Evolutionary conservation across 2,797 vertebrate genomes (phyloP).

Genomic region (Cuculus canorus): DNA sequence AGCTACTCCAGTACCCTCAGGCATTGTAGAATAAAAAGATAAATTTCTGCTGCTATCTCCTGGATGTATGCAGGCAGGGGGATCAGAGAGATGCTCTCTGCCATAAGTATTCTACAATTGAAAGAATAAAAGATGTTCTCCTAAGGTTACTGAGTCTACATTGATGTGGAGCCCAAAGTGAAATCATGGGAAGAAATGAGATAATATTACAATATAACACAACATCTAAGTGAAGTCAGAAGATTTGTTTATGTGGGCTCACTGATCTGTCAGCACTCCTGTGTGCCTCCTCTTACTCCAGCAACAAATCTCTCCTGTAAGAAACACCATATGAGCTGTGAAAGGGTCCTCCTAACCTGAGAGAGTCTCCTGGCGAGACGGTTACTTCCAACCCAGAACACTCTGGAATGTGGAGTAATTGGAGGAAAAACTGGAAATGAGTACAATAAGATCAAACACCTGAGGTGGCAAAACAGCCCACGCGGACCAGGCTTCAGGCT

Average conservation of each 20-base stretch:
- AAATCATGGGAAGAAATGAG: neutral
- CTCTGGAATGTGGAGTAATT: neutral
- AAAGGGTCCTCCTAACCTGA: neutral
- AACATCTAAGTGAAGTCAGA: neutral
- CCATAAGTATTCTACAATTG: neutral
- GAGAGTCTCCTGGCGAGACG: neutral
- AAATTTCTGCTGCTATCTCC: neutral
- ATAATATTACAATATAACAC: neutral
- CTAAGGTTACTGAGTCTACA: neutral
- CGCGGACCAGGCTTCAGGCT: neutral
- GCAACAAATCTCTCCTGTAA: no score
- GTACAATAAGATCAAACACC: neutral
- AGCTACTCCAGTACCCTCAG: constrained; percentile 26
- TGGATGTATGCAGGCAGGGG: neutral
- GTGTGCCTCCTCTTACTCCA: neutral
- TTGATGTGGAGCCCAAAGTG: neutral
- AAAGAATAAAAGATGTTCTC: neutral
- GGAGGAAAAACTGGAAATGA: neutral
- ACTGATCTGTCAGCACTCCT: neutral
- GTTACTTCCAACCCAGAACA: neutral
- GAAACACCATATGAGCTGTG: accelerated
- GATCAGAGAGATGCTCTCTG: neutral
- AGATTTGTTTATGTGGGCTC: neutral
- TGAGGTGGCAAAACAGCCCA: neutral
- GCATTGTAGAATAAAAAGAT: constrained; percentile 11